Percentiles rank a stretch among this genome's conserved stretches.
phyloP scores from a whole-genome alignment of 2,888 invertebrate species.

The Halictus ligatus region DNA sequence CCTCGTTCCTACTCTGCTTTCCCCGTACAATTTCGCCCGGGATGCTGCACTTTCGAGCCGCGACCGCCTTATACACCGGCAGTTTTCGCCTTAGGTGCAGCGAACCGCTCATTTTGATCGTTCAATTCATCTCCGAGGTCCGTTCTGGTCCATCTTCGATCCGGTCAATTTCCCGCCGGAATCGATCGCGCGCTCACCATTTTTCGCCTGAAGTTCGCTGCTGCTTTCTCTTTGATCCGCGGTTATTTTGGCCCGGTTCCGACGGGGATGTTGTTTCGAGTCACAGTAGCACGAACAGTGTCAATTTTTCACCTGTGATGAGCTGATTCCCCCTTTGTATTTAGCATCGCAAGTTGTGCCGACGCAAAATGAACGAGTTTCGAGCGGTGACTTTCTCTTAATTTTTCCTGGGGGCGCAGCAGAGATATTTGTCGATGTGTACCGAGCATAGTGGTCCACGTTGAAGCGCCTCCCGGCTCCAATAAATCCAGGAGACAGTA shows the following conservation, averaged over 20 bases:
- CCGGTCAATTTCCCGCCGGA: background rate
- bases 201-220: background rate
- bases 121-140: background rate
- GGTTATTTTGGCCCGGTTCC: too few relatives aligned
- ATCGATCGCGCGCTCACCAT: background rate
- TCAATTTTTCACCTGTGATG: too few relatives aligned
- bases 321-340: too few relatives aligned
- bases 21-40: constrained; percentile 7
- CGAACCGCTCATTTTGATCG: background rate
- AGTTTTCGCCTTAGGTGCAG: background rate
- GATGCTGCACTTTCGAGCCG: background rate
- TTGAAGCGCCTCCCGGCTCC: background rate
- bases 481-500: background rate
- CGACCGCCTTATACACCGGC: background rate
- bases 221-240: background rate
- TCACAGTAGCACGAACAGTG: too few relatives aligned
- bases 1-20: constrained; percentile 14
- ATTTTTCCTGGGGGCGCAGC: background rate
- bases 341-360: too few relatives aligned
- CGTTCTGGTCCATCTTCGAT: background rate
- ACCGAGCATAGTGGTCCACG: background rate
- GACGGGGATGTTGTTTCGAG: too few relatives aligned
- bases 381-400: background rate
- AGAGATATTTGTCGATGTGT: background rate
- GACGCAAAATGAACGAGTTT: too few relatives aligned